Conservation (phyloP, 2,113 vertebrate species). For the rat (Rattus norvegicus) region DNA sequence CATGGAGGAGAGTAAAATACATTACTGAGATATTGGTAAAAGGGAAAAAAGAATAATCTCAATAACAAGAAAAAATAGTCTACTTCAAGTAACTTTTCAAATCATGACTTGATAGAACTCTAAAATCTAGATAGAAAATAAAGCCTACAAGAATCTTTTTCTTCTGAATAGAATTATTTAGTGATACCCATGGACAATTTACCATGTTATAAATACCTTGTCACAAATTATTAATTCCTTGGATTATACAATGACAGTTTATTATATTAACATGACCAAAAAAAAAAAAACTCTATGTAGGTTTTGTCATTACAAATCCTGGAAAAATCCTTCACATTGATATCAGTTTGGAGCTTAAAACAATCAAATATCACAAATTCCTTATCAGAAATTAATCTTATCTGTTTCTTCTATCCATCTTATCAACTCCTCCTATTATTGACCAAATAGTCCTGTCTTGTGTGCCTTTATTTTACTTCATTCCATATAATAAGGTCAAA, state of each 20-base stretch:
- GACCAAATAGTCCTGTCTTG: not conserved
- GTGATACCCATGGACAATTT: not conserved
- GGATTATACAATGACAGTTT: not conserved
- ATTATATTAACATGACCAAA: not conserved
- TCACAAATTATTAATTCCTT: slow-evolving; percentile 1
- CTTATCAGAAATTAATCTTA: not conserved
- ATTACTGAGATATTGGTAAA: not conserved
- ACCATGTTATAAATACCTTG: not conserved
- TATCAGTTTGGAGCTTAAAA: not conserved
- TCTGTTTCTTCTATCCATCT: not conserved
- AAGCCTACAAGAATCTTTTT: slow-evolving; percentile 4
- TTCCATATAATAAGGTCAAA: not conserved
- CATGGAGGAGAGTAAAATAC: not conserved
- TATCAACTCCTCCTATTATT: not conserved
- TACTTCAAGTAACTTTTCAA: slow-evolving; percentile 30
- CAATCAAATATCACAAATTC: not conserved
- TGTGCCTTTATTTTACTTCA: not conserved
- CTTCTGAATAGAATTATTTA: not conserved
- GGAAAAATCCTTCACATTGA: not conserved
- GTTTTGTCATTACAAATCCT: not conserved
- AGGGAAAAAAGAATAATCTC: not conserved
- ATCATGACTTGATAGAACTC: slow-evolving; percentile 19
- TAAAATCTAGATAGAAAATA: slow-evolving; percentile 57
- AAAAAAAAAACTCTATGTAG: not conserved
- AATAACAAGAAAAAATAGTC: not conserved